Percentiles rank a stretch among this genome's conserved stretches.
Conservation (phyloP, 2,113 vertebrate species). For the Atherinomorus stipes region DNA sequence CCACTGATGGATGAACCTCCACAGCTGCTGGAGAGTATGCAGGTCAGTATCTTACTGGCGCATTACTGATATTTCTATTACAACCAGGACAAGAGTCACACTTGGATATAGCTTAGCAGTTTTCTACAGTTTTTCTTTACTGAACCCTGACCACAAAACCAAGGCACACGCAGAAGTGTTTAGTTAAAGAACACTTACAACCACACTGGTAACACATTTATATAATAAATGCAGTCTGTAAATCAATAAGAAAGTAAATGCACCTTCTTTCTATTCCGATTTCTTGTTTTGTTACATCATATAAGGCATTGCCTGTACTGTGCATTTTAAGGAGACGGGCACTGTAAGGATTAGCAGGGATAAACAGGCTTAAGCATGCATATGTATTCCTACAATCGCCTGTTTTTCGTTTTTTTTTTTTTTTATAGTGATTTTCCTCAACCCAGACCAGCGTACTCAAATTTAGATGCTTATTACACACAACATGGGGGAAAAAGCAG, state of each 20-base stretch:
- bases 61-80: background rate
- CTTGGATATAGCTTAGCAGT: background rate
- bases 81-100: background rate
- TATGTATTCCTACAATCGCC: constrained; percentile 3
- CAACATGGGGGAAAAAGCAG: background rate
- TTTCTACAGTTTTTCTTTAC: background rate
- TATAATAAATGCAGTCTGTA: background rate
- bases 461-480: constrained; percentile 4
- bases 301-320: background rate
- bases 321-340: background rate
- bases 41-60: background rate
- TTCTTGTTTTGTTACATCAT: background rate
- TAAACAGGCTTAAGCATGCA: constrained; percentile 9
- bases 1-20: background rate
- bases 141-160: background rate
- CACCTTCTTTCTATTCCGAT: background rate
- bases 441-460: background rate
- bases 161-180: background rate
- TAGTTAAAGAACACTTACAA: too few relatives aligned
- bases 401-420: too few relatives aligned
- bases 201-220: too few relatives aligned
- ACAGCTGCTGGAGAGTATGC: background rate
- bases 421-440: constrained; percentile 9
- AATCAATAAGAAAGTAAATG: background rate
- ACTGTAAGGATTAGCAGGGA: constrained; percentile 12